Evolutionary conservation across 2,797 vertebrate species (phyloP).

Genomic region (Scomberomorus guttatus): DNA sequence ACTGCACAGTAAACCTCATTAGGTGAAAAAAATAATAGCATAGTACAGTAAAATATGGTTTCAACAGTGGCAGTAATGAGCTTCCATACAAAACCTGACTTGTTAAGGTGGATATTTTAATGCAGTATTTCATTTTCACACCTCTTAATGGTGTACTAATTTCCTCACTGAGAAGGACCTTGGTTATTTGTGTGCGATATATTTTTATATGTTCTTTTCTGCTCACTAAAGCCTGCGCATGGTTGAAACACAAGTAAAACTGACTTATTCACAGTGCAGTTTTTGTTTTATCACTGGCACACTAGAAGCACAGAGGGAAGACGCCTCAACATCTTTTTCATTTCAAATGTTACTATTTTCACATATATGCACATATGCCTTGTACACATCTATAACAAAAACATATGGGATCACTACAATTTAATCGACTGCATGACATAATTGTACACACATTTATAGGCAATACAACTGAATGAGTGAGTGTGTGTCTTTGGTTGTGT

Average conservation of each 20-base stretch:
- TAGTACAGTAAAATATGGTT: background rate
- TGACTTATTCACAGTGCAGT: background rate
- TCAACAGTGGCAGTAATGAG: background rate
- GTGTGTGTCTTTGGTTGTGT: slow-evolving; percentile 22
- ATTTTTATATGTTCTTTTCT: slow-evolving; percentile 3
- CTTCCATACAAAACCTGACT: slow-evolving; percentile 1
- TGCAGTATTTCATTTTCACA: background rate
- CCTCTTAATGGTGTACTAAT: slow-evolving; percentile 13
- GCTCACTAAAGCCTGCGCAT: background rate
- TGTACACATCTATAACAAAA: background rate
- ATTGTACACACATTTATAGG: background rate
- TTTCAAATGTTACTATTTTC: slow-evolving; percentile 7
- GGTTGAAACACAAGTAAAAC: slow-evolving; percentile 14
- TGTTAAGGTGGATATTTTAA: background rate
- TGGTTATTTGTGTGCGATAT: background rate
- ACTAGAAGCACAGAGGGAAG: background rate
- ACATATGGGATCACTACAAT: background rate
- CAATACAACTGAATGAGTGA: background rate
- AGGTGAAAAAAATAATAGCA: slow-evolving; percentile 6
- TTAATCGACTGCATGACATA: background rate
- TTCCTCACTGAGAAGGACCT: background rate
- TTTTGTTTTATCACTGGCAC: slow-evolving; percentile 6
- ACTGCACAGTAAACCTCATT: background rate
- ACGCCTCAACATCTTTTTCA: background rate
- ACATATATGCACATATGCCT: background rate